phyloP scores from a whole-genome alignment of 2,113 vertebrate genomes.

The Hystrix cristata region DNA sequence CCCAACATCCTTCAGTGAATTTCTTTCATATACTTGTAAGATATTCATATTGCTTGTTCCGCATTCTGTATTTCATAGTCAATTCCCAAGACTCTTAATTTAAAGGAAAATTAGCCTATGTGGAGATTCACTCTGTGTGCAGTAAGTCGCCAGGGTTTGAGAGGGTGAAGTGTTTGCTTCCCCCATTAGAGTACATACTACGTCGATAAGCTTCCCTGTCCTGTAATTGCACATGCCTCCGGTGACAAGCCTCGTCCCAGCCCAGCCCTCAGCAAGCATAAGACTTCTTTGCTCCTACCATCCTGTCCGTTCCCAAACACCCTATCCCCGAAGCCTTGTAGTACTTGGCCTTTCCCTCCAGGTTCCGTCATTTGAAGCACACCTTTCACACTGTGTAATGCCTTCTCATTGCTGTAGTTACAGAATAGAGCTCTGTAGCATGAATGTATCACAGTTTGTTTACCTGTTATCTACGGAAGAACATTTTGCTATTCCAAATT shows the following conservation, averaged over 20 bases:
- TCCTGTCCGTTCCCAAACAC: neutral
- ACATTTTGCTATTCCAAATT: neutral
- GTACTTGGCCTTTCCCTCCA: neutral
- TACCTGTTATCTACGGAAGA: neutral
- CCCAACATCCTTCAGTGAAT: neutral
- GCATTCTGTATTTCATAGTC: neutral
- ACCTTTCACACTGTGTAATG: neutral
- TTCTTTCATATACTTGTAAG: neutral
- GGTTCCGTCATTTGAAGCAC: neutral
- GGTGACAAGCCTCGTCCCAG: rapidly evolving
- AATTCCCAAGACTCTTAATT: neutral
- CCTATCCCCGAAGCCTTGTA: no score
- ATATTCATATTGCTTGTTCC: neutral
- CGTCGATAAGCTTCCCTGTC: neutral
- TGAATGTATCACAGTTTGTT: neutral
- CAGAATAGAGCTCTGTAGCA: neutral
- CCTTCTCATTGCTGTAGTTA: neutral
- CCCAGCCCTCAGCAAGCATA: no score
- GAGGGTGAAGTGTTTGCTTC: no score
- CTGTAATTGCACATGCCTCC: neutral
- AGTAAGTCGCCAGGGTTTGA: neutral
- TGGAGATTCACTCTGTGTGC: no score
- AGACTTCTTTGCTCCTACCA: no score
- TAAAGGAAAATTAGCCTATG: neutral
- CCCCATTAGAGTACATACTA: rapidly evolving